A percentile compares a stretch with the other conserved stretches of the same genome.
phyloP scores from a whole-genome alignment of 2,797 vertebrate genomes.

The Crocidura indochinensis region DNA sequence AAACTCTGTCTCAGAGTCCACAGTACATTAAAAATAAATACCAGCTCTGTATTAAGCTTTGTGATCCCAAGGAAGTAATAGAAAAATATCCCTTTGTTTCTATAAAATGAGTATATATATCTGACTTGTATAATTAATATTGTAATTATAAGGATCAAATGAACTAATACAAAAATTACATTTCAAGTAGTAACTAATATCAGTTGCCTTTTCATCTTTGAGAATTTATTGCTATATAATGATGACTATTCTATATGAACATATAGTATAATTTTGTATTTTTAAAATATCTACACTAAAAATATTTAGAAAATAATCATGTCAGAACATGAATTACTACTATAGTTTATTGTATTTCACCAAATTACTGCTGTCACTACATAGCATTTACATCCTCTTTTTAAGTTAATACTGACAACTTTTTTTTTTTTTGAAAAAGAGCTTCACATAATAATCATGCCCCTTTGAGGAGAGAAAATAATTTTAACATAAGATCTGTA shows the following conservation, averaged over 20 bases:
- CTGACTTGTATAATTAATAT: not conserved
- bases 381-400: too few species aligned
- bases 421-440: too few species aligned
- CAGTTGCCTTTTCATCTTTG: conserved; percentile 36
- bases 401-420: too few species aligned
- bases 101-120: conserved; percentile 46
- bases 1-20: not conserved
- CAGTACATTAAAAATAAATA: not conserved
- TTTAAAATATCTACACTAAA: not conserved
- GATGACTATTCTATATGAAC: conserved; percentile 21
- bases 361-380: too few species aligned
- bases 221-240: conserved; percentile 45
- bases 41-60: not conserved
- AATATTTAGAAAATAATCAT: not conserved
- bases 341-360: not conserved
- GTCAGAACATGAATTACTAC: conserved; percentile 11
- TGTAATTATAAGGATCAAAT: conserved; percentile 24
- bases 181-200: conserved; percentile 45
- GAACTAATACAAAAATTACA: conserved; percentile 10
- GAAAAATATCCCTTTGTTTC: conserved; percentile 4
- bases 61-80: not conserved
- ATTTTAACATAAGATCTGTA: too few species aligned
- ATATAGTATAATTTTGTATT: conserved; percentile 61
- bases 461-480: too few species aligned
- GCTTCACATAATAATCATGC: too few species aligned